Base-by-base conservation (phyloP, 2,888 invertebrate genomes). In the Trilocha varians region DNA sequence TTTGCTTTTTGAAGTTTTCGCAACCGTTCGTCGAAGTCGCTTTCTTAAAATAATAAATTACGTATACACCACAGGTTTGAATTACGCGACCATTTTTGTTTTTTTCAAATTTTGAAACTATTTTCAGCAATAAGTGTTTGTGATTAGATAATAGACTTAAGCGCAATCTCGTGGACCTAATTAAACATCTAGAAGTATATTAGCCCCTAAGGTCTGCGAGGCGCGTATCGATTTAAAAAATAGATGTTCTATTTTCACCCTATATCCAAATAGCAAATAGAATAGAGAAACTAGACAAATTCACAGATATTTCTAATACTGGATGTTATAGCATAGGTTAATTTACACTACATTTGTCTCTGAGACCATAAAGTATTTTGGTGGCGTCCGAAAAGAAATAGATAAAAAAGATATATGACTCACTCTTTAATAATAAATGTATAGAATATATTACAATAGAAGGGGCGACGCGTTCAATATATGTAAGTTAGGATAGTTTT, bases 331-430 rank as follows among this genome's bases (percentile, higher is more conserved):
- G 40, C 42, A 51, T 76, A 74, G 69, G 61, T 67, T 75, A 65
- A 68, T 66, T 72, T 69, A 68, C 70, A 69, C 53, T 75, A 74
- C 71, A 69, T 69, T 74, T 65, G 67, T 66, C 67, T 73, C 68
- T 59, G 61, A 65, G 64, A 74, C 66, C 70, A 56, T 67, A 59
- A 65, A 78, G n/a, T 73, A 75, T 74, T 66, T 73, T 74, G 65
- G 77, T 76, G 70, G 73, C 83, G 83, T 84, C 83, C 83, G 77
- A 69, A 74, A 71, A 69, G 64, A 67, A 69, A 67, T 49, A 65
- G 68, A 70, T 74, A 70, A 68, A 68, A 73, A 75, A 70, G 72
- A 63, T 59, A 68, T 73, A 70, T 72, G 73, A 69, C 67, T 67
- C 69, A 75, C 62, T 76, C 73, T 75, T 70, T 76, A 72, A 65